Evolutionary conservation across 2,888 invertebrate species (phyloP).

Genomic region (Hermodice carunculata): DNA sequence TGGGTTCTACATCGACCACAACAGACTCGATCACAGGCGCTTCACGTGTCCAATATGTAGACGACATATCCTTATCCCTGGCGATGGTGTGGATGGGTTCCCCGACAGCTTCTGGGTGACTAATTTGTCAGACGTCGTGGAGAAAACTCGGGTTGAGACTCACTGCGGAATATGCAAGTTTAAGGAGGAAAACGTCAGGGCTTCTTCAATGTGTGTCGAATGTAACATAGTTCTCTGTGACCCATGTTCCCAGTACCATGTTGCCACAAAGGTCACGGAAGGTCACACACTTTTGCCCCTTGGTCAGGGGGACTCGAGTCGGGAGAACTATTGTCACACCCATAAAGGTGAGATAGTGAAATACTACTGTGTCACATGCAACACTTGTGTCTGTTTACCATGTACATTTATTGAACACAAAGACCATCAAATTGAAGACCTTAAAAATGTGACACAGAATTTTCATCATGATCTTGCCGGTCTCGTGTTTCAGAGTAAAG

Average conservation of each 20-base stretch:
- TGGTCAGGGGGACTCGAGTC: not conserved
- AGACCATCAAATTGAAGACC: slow-evolving; percentile 37
- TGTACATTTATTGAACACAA: slow-evolving; percentile 41
- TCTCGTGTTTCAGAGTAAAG: slow-evolving; percentile 34
- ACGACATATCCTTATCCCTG: slow-evolving; percentile 39
- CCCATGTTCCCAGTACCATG: slow-evolving; percentile 28
- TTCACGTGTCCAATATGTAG: slow-evolving; percentile 44
- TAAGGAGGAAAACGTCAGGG: slow-evolving; percentile 19
- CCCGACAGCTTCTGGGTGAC: slow-evolving; percentile 43
- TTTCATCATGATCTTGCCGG: slow-evolving; percentile 34
- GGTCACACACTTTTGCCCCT: slow-evolving; percentile 36
- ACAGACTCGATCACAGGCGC: slow-evolving; percentile 37
- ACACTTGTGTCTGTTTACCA: slow-evolving; percentile 38
- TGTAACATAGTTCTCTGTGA: slow-evolving; percentile 36
- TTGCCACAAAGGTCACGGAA: slow-evolving; percentile 33
- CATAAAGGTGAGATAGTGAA: slow-evolving; percentile 39
- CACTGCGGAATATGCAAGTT: slow-evolving; percentile 41
- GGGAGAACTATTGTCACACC: slow-evolving; percentile 36
- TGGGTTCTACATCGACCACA: slow-evolving; percentile 30
- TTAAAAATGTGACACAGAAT: slow-evolving; percentile 25
- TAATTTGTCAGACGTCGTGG: slow-evolving; percentile 34
- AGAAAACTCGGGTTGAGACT: slow-evolving; percentile 1
- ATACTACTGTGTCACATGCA: slow-evolving; percentile 43
- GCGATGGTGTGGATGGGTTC: slow-evolving; percentile 36
- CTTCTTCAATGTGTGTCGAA: slow-evolving; percentile 33